Evolutionary conservation across 2,113 vertebrate species (phyloP).

Genomic region (Platysternon megacephalum): DNA sequence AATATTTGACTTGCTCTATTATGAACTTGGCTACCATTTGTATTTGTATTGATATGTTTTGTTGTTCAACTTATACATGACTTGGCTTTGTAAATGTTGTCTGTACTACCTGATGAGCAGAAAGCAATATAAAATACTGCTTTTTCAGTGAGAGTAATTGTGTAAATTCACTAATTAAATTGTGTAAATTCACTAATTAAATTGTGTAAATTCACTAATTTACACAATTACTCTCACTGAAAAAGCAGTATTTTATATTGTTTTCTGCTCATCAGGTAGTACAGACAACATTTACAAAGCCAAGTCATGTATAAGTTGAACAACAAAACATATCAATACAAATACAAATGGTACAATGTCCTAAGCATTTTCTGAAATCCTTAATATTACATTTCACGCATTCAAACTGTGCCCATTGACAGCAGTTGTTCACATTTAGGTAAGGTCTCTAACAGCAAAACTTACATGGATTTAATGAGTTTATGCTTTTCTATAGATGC

Average conservation of each 20-base stretch:
- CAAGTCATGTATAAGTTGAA: background rate
- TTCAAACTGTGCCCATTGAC: background rate
- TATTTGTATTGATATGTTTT: background rate
- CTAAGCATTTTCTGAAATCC: background rate
- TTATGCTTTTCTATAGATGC: constrained; percentile 82
- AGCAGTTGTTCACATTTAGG: background rate
- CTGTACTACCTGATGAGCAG: background rate
- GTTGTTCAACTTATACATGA: background rate
- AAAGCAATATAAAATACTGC: background rate
- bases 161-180: too few relatives aligned
- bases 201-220: too few relatives aligned
- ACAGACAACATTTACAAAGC: background rate
- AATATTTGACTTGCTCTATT: background rate
- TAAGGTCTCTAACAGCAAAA: background rate
- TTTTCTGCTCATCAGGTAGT: background rate
- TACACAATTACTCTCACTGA: background rate
- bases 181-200: too few relatives aligned
- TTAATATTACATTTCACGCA: background rate
- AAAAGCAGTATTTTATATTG: background rate
- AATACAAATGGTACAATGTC: background rate
- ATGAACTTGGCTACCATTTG: background rate
- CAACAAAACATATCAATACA: background rate
- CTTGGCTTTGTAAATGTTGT: background rate
- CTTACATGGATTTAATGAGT: background rate
- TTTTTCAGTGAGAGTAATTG: background rate